These are phyloP conservation scores for Malurus elegans DNA, from an alignment of 2,113 vertebrate genomes.

Conservation along the genomic window DNA sequence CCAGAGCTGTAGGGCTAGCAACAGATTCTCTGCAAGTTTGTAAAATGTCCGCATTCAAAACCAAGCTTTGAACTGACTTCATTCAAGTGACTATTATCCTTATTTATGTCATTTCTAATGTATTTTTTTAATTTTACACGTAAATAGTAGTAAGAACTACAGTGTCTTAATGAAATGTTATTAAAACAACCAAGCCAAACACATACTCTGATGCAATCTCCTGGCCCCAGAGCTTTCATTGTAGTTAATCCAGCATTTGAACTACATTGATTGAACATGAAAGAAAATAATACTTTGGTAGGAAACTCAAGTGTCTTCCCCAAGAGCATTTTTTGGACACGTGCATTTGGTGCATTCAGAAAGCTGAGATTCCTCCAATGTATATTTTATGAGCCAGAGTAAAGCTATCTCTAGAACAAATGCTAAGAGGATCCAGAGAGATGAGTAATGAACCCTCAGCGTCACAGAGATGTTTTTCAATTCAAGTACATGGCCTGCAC, in stretches of 20 bases:
- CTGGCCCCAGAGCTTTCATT: not conserved
- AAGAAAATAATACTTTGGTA: not conserved
- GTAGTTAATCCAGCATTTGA: not conserved
- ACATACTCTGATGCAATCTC: not conserved
- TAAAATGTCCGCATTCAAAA: not conserved
- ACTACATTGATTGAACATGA: rapidly evolving
- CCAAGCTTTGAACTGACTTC: not conserved
- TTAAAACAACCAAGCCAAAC: not conserved
- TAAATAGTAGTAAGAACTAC: not conserved
- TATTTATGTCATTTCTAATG: not conserved
- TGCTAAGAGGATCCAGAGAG: not conserved
- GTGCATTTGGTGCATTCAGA: not conserved
- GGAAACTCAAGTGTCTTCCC: not conserved
- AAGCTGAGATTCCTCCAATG: not conserved
- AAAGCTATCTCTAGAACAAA: not conserved
- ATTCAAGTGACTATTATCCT: not conserved
- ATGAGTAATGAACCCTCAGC: not conserved
- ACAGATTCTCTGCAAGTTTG: not conserved
- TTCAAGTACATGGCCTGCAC: not conserved
- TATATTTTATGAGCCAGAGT: not conserved
- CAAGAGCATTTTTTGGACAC: not conserved
- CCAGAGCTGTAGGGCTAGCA: not conserved
- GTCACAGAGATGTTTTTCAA: not conserved
- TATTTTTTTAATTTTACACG: not conserved
- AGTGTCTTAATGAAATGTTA: not conserved